Conservation (phyloP, 2,113 vertebrate species). For the Tragulus kanchil region DNA sequence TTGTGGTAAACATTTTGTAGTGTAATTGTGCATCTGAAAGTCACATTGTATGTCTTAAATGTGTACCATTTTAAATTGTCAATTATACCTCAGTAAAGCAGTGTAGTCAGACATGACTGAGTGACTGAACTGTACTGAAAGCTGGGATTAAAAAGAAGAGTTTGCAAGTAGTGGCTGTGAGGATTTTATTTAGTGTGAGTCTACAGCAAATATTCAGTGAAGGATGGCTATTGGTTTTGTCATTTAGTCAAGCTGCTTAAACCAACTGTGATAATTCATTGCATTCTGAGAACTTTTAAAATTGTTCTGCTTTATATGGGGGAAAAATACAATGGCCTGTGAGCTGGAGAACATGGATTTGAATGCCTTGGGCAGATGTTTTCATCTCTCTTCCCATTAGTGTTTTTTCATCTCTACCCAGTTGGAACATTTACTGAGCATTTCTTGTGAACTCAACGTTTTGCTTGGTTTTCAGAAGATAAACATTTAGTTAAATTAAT, state of each 20-base stretch:
- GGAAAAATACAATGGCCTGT: not conserved
- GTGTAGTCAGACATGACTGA: too few relatives aligned
- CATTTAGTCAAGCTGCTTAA: not conserved
- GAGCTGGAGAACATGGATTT: conserved; percentile 24
- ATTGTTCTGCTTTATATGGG: not conserved
- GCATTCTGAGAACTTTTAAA: conserved; percentile 48
- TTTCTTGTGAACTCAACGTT: conserved; percentile 14
- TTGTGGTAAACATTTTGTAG: not conserved
- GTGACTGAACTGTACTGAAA: not conserved
- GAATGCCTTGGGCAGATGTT: not conserved
- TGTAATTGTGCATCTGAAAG: not conserved
- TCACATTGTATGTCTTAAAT: not conserved
- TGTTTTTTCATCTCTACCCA: conserved; percentile 2
- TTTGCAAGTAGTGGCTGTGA: not conserved
- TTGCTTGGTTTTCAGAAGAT: not conserved
- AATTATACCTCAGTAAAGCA: not conserved
- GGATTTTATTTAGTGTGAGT: not conserved
- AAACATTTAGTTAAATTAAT: conserved; percentile 27
- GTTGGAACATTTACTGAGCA: not conserved
- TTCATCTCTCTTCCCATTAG: not conserved
- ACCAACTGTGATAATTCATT: not conserved
- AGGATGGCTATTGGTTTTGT: not conserved
- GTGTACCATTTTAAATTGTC: not conserved
- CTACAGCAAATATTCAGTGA: not conserved
- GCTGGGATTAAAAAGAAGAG: not conserved